Base-by-base conservation (phyloP, 2,113 vertebrate species). In the Podocnemis expansa region DNA sequence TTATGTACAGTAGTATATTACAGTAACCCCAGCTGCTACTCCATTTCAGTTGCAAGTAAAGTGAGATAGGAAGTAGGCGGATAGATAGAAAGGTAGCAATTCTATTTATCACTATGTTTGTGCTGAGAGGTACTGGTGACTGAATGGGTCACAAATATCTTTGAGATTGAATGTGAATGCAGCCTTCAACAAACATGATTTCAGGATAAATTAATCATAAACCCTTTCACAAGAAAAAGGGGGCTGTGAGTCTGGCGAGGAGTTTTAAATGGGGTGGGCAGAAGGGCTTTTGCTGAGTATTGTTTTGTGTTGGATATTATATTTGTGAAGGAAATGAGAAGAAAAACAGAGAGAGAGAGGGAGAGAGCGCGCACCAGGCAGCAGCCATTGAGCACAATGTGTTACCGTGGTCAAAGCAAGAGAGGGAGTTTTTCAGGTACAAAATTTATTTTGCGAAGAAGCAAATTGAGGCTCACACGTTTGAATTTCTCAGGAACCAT, bases 31-130 rank as follows among this genome's bases (percentile, higher is more conserved):
- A 93, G 87, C 86, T 94, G 75, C 95, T 95, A 91, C 95, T 97
- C 93, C 54, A 10, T 89, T 89, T 73, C 78, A 93, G 88, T 38
- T 84, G 73, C 73, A 88, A 88, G 81, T 82, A 90, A 91, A 95
- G 52, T 22, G 63, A 90, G 60, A 87, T 83, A 87, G 80, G 82
- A 56, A 87, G 89, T n/a, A 38, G 31, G 7, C 16, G n/a, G 34
- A 16, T 27, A 73, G 16, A 70, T 22, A 80, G 88, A 85, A 85
- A 78, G 56, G 56, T 91, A 91, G n/a, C 49, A 89, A 1, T 38
- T 10, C 25, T 81, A 6, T 54, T 31, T 19, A 67, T n/a, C 60
- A n/a, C n/a, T n/a, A n/a, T 67, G 34, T 63, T 63, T n/a, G 8
- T 67, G 60, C 60, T n/a, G 60, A 67, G 60, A 9, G 34, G 16